Evolutionary conservation across 2,888 invertebrate genomes (phyloP).

Genomic region (Drosophila koepferae): DNA sequence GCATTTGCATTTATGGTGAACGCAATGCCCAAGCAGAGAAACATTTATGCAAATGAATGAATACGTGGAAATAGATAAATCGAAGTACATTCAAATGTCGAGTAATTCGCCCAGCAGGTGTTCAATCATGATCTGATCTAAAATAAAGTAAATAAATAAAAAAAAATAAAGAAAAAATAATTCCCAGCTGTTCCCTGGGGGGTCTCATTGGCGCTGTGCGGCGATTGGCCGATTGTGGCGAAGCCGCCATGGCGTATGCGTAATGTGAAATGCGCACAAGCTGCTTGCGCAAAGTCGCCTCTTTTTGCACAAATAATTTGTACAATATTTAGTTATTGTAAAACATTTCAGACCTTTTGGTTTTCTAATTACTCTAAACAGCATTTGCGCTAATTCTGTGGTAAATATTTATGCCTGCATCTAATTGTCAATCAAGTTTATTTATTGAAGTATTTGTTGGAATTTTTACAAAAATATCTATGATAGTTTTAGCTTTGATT

Average conservation of each 20-base stretch:
- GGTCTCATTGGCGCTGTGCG: not conserved
- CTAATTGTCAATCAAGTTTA: not conserved
- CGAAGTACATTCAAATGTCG: not conserved
- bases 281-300: not conserved
- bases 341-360: not conserved
- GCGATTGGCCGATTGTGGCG: not conserved
- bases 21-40: not conserved
- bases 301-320: constrained; percentile 5
- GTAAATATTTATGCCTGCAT: not conserved
- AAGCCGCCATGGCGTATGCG: not conserved
- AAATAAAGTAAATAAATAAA: not conserved
- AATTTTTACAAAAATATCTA: too few species aligned
- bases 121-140: constrained; percentile 16
- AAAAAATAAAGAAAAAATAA: not conserved
- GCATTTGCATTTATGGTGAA: not conserved
- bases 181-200: not conserved
- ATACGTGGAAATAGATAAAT: constrained; percentile 26
- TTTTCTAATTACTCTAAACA: not conserved
- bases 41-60: constrained; percentile 16
- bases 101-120: constrained; percentile 25
- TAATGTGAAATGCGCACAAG: not conserved
- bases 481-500: too few species aligned
- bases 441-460: too few species aligned
- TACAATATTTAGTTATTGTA: not conserved
- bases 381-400: not conserved